Evolutionary conservation across 2,888 invertebrate species (phyloP), one percentile per base, ranked within the genome.

Genomic region (Drosophila anomalata): DNA sequence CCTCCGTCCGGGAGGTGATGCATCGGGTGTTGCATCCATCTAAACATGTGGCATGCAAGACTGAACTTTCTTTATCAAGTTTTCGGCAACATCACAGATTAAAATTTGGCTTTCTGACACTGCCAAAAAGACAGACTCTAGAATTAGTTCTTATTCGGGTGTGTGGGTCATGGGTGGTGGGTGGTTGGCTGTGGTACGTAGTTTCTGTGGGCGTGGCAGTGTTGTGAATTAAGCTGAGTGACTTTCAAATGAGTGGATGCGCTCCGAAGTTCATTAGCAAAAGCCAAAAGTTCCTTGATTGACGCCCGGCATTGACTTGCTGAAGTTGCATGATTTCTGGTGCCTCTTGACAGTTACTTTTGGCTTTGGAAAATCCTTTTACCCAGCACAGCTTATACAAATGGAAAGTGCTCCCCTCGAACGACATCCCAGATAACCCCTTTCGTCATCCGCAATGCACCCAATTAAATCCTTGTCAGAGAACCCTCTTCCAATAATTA

Each of bases 71-170:
- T 86, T 79, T 76, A 81, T 85, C 84, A 85, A 87, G 62, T 76
- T 85, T 85, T 80, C 44, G 77, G 84, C 84, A 78, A 74, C 86
- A 87, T 79, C 83, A 77, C 77, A 88, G 88, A 88, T 87, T 87
- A 87, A 87, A 87, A 76, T 87, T 87, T 77, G 82, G 78, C 88
- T 87, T 86, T 88, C 82, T 76, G 83, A 83, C 82, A 78, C 76
- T 67, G 78, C 58, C 60, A 47, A 55, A 48, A 55, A 56, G 69
- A 70, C 48, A 63, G 71, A 73, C 85, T 76, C 75, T 44, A 42
- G 52, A 69, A 55, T 66, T 70, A 36, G 54, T 70, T 57, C 41
- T 47, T 20, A 39, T 52, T 68, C 62, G 33, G 53, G 26, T 58
- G 33, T 47, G 42, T 44, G 56, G 54, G 39, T 29, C 29, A 9